Evolutionary conservation across 2,113 vertebrate species (phyloP).

Genomic region (Urocitellus parryii): DNA sequence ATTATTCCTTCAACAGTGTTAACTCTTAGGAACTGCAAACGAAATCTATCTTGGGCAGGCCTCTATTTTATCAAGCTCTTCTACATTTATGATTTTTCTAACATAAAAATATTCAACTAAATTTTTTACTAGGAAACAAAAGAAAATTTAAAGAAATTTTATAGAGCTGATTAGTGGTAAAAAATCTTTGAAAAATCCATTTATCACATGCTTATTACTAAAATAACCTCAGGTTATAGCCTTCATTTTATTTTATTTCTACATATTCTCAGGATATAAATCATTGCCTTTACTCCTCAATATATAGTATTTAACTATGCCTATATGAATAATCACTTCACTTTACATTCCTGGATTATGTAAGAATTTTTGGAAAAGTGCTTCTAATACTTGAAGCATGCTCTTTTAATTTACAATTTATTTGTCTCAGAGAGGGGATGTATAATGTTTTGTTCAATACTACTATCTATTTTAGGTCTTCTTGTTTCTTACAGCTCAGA

Average conservation of each 20-base stretch:
- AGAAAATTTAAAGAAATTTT: not conserved
- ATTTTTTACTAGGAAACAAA: constrained; percentile 5
- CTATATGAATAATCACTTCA: not conserved
- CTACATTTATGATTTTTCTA: not conserved
- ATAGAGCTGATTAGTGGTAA: not conserved
- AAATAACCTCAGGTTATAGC: not conserved
- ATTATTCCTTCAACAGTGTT: not conserved
- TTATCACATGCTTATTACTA: not conserved
- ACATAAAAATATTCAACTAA: not conserved
- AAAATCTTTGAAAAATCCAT: constrained; percentile 39
- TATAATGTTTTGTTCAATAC: not conserved
- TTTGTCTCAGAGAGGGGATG: not conserved
- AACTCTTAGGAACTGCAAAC: not conserved
- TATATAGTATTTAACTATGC: not conserved
- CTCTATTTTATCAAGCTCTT: not conserved
- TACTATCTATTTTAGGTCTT: not conserved
- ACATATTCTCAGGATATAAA: not conserved
- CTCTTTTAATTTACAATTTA: constrained; percentile 46
- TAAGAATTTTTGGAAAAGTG: not conserved
- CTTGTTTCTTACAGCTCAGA: not conserved
- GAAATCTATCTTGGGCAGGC: not conserved
- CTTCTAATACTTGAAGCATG: not conserved
- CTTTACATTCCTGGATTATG: constrained; percentile 25
- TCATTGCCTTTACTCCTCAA: not conserved
- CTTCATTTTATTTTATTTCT: not conserved